Evolutionary conservation across 2,113 vertebrate genomes (phyloP), one percentile per base, ranked within the genome.

Genomic region (Oreocharis arfaki): DNA sequence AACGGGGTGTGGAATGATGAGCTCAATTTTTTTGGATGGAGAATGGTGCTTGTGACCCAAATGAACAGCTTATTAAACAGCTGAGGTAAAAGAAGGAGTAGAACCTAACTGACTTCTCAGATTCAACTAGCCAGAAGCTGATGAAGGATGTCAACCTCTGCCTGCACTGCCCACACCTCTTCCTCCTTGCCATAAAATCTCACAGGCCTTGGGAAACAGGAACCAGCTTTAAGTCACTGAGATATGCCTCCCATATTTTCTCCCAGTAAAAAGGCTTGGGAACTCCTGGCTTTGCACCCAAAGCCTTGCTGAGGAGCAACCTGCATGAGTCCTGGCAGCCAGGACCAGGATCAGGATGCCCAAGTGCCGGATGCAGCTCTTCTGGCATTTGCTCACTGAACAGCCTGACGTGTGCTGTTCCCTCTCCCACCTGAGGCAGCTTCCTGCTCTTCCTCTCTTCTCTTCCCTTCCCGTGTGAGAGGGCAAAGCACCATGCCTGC

Each of bases 341-440:
- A 74, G 69, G 21, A 64, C 13, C 30, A 68, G 39, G 33, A 69
- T 4, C 23, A 26, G 65, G 50, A 35, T 77, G 80, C 27, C 37
- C 2, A 2, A 11, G 26, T 35, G 41, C 37, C 0, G 0, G 46
- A 65, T 3, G 6, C 33, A 67, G 22, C 37, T 65, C 42, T 84
- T 37, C 26, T 32, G 60, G 64, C 13, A 11, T 42, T 56, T 49
- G 76, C 27, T 77, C 70, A 53, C 16, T 27, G 53, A 39, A 35
- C 35, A 80, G 30, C 42, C 49, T 47, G 37, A 30, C 0, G 0
- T 30, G 21, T 6, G 22, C 35, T 57, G 13, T 1, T 71, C 53
- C 57, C 11, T 60, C 33, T 85, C 21, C 46, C 35, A 59, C 8
- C 10, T 35, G 11, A 46, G 44, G 42, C 20, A 59, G 47, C 26